These are phyloP conservation scores for Anabas testudineus DNA, from an alignment of 2,797 vertebrate species.

Conservation along the genomic window DNA sequence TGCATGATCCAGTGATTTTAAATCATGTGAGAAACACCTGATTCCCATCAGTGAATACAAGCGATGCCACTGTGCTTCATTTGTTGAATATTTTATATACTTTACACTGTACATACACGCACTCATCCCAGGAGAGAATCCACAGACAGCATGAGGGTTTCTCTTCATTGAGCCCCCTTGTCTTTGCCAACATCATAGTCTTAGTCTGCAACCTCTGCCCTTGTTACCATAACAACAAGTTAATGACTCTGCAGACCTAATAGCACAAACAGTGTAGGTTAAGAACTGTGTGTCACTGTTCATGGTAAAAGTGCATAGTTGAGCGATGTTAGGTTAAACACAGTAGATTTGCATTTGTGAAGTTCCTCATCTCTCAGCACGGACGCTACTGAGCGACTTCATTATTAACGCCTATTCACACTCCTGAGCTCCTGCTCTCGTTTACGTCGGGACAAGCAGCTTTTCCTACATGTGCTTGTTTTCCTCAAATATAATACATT, in stretches of 20 bases:
- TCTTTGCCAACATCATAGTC: constrained; percentile 25
- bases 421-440: background rate
- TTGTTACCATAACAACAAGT: constrained; percentile 74
- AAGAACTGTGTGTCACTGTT: constrained; percentile 20
- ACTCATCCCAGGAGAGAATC: no score
- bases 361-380: constrained; percentile 18
- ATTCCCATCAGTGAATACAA: background rate
- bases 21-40: background rate
- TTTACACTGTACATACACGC: no score
- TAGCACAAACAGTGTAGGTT: constrained; percentile 24
- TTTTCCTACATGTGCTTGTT: background rate
- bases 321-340: constrained; percentile 1
- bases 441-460: background rate
- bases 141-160: constrained; percentile 22
- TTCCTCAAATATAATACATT: background rate
- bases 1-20: no score
- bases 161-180: constrained; percentile 14
- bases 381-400: background rate
- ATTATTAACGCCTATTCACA: background rate
- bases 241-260: constrained; percentile 66
- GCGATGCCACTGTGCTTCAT: no score
- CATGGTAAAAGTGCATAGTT: constrained; percentile 7
- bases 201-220: constrained; percentile 56
- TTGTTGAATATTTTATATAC: no score
- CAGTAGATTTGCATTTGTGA: constrained; percentile 35